These are phyloP conservation scores for Glossophaga mutica DNA, from an alignment of 2,797 vertebrate genomes.

Conservation along the genomic window DNA sequence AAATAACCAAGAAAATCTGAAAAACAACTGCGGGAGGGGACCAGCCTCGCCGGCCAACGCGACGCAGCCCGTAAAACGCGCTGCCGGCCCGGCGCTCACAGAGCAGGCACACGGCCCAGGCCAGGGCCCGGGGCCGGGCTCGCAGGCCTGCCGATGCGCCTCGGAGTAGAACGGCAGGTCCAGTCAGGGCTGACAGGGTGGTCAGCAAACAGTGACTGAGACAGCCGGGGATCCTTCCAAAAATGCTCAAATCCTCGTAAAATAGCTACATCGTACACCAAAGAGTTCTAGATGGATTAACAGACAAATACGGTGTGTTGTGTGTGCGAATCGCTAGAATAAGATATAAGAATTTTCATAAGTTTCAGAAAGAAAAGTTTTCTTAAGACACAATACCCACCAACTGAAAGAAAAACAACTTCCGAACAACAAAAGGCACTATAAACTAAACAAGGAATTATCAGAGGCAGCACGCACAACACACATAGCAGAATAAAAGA, in stretches of 20 bases:
- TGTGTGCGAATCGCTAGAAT: neutral
- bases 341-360: neutral
- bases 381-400: neutral
- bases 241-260: neutral
- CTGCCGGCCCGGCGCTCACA: neutral
- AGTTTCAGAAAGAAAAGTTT: neutral
- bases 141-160: neutral
- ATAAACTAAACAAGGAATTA: neutral
- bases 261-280: neutral
- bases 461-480: neutral
- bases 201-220: neutral
- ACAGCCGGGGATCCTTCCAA: neutral
- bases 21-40: neutral
- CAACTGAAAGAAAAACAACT: constrained; percentile 10
- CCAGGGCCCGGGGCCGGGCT: neutral
- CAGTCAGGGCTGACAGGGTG: neutral
- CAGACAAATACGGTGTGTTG: neutral
- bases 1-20: constrained; percentile 24
- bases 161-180: neutral
- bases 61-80: neutral
- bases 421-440: neutral
- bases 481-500: neutral
- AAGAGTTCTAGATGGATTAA: neutral
- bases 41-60: neutral
- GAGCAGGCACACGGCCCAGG: neutral